Conservation (phyloP, 2,113 vertebrate species). For the Castor canadensis region DNA sequence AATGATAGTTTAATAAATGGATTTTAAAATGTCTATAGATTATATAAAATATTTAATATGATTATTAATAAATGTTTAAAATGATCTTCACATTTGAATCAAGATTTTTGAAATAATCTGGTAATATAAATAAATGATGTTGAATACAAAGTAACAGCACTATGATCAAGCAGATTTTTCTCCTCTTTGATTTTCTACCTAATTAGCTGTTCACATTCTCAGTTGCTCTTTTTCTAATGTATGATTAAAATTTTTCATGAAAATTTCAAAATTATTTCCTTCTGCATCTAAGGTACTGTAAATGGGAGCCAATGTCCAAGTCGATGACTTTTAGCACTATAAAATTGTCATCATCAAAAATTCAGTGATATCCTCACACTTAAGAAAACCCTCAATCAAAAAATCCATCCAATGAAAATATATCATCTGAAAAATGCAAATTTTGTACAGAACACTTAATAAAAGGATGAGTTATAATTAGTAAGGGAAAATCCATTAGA, state of each 20-base stretch:
- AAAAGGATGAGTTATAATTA: slow-evolving; percentile 29
- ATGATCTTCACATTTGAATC: not conserved
- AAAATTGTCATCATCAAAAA: not conserved
- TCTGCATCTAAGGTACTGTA: not conserved
- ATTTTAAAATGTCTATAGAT: not conserved
- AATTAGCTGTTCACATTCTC: not conserved
- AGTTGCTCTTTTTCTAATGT: not conserved
- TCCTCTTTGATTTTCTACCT: not conserved
- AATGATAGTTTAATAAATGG: not conserved
- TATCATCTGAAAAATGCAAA: not conserved
- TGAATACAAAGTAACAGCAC: not conserved
- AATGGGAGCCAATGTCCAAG: not conserved
- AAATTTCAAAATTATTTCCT: slow-evolving; percentile 4
- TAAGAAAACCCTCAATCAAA: not conserved
- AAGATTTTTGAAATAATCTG: not conserved
- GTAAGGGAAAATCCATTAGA: not conserved
- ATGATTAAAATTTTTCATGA: not conserved
- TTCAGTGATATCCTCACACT: not conserved
- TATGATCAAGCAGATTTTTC: not conserved
- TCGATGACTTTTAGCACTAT: not conserved
- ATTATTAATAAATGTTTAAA: not conserved
- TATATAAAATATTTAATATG: not conserved
- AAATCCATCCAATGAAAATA: not conserved
- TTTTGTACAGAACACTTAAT: slow-evolving; percentile 58
- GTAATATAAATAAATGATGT: not conserved